These are phyloP conservation scores for Mesembrinibis cayennensis DNA, from an alignment of 2,113 vertebrate species.

Conservation along the genomic window DNA sequence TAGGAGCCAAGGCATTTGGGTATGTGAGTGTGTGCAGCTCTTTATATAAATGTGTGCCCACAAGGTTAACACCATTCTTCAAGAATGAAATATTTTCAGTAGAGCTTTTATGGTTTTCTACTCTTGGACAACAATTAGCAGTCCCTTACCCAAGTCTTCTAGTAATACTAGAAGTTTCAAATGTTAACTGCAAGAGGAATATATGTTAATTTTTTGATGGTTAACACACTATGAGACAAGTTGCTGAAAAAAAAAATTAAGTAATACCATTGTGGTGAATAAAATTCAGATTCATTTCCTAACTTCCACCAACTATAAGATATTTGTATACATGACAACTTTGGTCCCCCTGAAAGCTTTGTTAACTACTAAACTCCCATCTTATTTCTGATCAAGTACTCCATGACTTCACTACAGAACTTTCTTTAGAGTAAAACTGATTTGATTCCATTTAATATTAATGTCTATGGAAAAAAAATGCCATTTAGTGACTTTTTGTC, in stretches of 20 bases:
- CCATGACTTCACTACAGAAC: background rate
- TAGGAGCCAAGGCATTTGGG: background rate
- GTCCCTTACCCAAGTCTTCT: background rate
- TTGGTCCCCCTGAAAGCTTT: background rate
- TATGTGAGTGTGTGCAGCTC: background rate
- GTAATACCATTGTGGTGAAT: background rate
- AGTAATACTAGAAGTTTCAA: background rate
- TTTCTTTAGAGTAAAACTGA: background rate
- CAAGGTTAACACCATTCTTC: background rate
- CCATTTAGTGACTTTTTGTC: background rate
- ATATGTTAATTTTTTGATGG: background rate
- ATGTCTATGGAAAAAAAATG: background rate
- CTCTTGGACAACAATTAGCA: background rate
- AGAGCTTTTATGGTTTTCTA: background rate
- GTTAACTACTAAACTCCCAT: background rate
- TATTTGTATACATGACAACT: background rate
- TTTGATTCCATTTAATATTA: background rate
- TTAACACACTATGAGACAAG: background rate
- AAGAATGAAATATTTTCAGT: background rate
- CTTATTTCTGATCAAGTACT: background rate
- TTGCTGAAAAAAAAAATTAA: background rate
- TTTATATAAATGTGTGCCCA: background rate
- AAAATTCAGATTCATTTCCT: background rate
- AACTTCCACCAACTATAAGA: background rate
- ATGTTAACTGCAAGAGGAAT: background rate